A percentile compares a stretch with the other conserved stretches of the same genome.
Conservation (phyloP, 2,113 vertebrate genomes). For the Myrmecobius fasciatus region DNA sequence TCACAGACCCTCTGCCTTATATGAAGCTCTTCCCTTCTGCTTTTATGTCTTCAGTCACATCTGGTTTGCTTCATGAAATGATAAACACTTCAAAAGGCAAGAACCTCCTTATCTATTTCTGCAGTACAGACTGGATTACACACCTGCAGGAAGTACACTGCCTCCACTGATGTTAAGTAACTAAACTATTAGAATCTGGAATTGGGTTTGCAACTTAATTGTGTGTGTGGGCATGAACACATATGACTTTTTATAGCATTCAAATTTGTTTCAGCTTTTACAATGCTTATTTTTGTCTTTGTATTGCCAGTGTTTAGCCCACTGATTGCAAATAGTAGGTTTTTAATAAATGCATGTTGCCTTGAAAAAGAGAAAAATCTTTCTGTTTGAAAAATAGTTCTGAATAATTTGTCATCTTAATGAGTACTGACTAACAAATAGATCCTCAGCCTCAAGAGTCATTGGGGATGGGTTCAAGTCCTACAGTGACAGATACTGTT, state of each 20-base stretch:
- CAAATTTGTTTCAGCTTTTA: no score
- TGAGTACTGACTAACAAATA: neutral
- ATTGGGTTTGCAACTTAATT: neutral
- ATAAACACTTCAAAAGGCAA: neutral
- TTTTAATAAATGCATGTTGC: neutral
- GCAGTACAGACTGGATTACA: neutral
- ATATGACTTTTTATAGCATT: neutral
- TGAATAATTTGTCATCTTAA: neutral
- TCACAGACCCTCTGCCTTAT: neutral
- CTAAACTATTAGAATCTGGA: fast-evolving
- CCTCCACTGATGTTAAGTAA: neutral
- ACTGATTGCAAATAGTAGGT: neutral
- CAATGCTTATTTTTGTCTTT: neutral
- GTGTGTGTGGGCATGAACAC: neutral
- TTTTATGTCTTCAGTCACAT: neutral
- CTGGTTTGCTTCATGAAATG: neutral
- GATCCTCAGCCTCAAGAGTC: neutral
- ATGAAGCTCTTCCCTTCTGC: neutral
- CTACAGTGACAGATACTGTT: neutral
- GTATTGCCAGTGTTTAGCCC: neutral
- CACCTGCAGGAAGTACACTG: neutral
- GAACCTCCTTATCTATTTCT: neutral
- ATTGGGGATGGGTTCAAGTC: neutral
- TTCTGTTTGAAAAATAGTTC: neutral
- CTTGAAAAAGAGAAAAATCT: constrained; percentile 4